phyloP scores from a whole-genome alignment of 2,797 vertebrate species.

The Epinephelus awoara region DNA sequence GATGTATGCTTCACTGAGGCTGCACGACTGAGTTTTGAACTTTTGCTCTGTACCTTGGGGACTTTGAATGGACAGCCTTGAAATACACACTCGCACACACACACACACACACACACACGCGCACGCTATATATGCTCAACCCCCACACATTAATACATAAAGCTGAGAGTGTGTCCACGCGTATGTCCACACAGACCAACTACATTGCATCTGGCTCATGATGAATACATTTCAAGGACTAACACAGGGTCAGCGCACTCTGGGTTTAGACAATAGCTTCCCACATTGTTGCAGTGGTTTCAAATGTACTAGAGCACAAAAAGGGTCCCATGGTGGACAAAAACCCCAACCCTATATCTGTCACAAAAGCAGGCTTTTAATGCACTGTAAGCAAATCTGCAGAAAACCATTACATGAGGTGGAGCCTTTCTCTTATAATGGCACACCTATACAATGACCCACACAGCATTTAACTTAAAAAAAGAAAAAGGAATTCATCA shows the following conservation, averaged over 20 bases:
- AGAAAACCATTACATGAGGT: constrained; percentile 69
- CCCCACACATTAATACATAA: background rate
- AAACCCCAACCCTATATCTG: constrained; percentile 42
- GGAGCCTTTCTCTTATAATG: constrained; percentile 57
- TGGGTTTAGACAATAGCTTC: constrained; percentile 35
- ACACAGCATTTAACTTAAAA: constrained; percentile 47
- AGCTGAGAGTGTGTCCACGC: background rate
- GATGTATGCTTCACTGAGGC: background rate
- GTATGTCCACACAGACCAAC: constrained; percentile 2
- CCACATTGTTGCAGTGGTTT: constrained; percentile 38
- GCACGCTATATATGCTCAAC: background rate
- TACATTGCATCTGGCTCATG: constrained; percentile 30
- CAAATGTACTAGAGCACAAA: constrained; percentile 43
- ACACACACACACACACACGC: background rate
- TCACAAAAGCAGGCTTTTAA: constrained; percentile 55
- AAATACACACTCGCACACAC: background rate
- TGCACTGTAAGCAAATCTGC: constrained; percentile 79
- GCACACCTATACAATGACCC: constrained; percentile 61
- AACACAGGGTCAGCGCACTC: constrained; percentile 32
- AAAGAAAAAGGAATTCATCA: constrained; percentile 44
- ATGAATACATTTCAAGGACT: constrained; percentile 59
- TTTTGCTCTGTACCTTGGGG: background rate
- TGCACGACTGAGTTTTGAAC: constrained; percentile 14
- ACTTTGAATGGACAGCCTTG: constrained; percentile 38
- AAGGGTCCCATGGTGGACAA: constrained; percentile 41